phyloP scores from a whole-genome alignment of 2,113 vertebrate species.

The Grantiella picta region DNA sequence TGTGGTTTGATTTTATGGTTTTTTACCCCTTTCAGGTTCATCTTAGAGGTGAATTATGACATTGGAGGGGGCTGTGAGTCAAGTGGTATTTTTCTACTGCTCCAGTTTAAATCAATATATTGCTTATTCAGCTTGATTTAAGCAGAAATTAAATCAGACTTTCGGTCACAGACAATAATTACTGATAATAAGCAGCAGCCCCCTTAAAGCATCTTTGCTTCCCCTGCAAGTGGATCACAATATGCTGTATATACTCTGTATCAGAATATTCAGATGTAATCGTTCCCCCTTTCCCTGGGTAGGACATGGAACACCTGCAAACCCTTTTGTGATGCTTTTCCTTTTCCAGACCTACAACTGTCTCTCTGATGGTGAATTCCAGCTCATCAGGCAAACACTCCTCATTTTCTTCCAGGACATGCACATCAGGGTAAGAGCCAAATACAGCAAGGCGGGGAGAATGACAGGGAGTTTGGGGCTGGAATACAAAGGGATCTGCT shows the following conservation, averaged over 20 bases:
- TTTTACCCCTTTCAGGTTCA: neutral
- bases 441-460: neutral
- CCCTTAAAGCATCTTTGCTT: neutral
- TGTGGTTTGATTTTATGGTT: neutral
- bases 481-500: neutral
- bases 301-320: neutral
- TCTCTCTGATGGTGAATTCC: constrained; percentile 87
- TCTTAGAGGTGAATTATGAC: neutral
- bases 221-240: neutral
- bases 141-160: neutral
- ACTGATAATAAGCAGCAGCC: neutral
- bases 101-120: neutral
- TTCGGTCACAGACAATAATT: neutral
- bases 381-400: constrained; percentile 93
- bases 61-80: neutral
- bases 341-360: constrained; percentile 79
- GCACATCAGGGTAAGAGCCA: constrained; percentile 90
- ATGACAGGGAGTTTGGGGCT: neutral
- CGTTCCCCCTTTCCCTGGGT: neutral
- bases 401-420: constrained; percentile 98
- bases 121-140: neutral
- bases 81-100: neutral
- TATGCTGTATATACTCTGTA: neutral
- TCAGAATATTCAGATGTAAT: neutral
- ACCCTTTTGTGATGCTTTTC: neutral